Evolutionary conservation across 2,888 invertebrate species (phyloP).

Genomic region (Malthinus flaveolus): DNA sequence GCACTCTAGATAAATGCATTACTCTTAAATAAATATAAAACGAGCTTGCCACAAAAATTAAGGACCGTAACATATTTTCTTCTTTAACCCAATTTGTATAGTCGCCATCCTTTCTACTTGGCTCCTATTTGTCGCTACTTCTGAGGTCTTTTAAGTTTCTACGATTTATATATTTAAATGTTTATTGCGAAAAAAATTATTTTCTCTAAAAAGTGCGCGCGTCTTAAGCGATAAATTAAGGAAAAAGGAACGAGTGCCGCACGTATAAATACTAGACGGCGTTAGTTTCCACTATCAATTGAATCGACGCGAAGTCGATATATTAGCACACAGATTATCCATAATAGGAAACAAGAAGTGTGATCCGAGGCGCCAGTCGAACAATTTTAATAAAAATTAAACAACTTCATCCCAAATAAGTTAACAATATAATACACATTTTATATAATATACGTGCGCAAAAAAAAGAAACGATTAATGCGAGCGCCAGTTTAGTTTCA

Average conservation of each 20-base stretch:
- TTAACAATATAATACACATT: slow-evolving; percentile 20
- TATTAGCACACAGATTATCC: slow-evolving; percentile 30
- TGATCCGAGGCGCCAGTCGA: slow-evolving; percentile 28
- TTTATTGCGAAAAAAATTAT: slow-evolving; percentile 2
- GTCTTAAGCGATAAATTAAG: slow-evolving; percentile 19
- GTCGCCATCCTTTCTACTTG: slow-evolving; percentile 5
- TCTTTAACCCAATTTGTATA: slow-evolving; percentile 6
- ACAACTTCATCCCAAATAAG: slow-evolving; percentile 28
- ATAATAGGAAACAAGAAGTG: slow-evolving; percentile 32
- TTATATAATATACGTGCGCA: not conserved
- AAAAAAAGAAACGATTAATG: slow-evolving; percentile 8
- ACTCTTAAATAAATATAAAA: slow-evolving; percentile 4
- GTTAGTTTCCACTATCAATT: slow-evolving; percentile 15
- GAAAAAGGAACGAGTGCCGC: slow-evolving; percentile 15
- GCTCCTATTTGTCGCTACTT: slow-evolving; percentile 6
- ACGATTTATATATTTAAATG: slow-evolving; percentile 6
- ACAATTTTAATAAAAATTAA: slow-evolving; percentile 26
- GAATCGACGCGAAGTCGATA: slow-evolving; percentile 22
- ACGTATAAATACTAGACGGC: slow-evolving; percentile 13
- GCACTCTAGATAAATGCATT: slow-evolving; percentile 6
- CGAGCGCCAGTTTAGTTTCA: not conserved
- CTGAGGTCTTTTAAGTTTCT: not conserved
- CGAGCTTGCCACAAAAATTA: slow-evolving; percentile 4
- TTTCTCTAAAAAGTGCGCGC: not conserved
- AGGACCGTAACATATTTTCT: slow-evolving; percentile 6